Percentiles rank a stretch among this genome's conserved stretches.
These are phyloP conservation scores for Leptopterna dolabrata DNA, from an alignment of 2,888 invertebrate genomes.

Conservation along the genomic window DNA sequence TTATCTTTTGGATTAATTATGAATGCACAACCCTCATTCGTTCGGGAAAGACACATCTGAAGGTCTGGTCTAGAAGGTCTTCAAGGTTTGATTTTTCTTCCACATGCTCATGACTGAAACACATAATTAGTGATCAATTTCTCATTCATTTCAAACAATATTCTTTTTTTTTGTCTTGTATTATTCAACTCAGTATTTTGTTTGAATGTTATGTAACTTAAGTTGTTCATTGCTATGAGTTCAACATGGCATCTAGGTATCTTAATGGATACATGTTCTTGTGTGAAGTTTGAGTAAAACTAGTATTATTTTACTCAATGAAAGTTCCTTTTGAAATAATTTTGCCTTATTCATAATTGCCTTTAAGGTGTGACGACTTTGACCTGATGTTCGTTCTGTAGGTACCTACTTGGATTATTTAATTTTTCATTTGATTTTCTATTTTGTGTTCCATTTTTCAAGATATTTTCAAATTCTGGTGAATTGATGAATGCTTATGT, in stretches of 20 bases:
- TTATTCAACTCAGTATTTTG: constrained; percentile 18
- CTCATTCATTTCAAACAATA: neutral
- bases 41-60: neutral
- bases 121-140: neutral
- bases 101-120: constrained; percentile 11
- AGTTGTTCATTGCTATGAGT: neutral
- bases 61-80: neutral
- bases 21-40: neutral
- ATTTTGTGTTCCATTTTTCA: neutral
- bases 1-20: neutral
- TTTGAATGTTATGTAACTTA: neutral
- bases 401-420: neutral
- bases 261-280: neutral
- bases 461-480: constrained; percentile 32
- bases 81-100: neutral
- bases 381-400: neutral
- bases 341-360: constrained; percentile 62
- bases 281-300: constrained; percentile 15
- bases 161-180: neutral
- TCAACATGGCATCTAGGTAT: neutral
- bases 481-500: constrained; percentile 26
- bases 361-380: constrained; percentile 57
- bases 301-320: constrained; percentile 46
- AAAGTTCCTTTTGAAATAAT: constrained; percentile 61
- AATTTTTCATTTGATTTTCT: neutral